A percentile compares a stretch with the other conserved stretches of the same genome.
Evolutionary conservation across 2,113 vertebrate species (phyloP).

Genomic region (Etia nguti): DNA sequence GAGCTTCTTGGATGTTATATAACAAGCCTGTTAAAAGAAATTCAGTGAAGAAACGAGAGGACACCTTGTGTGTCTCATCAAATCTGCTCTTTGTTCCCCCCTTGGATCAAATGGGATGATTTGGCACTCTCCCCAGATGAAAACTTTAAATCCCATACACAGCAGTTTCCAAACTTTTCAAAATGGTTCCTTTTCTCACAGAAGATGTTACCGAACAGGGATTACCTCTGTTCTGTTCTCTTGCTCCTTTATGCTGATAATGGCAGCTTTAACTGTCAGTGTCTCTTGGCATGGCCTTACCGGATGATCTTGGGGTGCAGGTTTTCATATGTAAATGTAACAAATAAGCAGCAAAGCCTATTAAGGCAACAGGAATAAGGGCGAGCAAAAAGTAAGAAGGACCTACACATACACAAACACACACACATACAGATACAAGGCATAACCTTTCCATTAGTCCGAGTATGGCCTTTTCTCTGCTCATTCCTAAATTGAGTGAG

Average conservation of each 20-base stretch:
- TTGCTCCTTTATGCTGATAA: constrained; percentile 12
- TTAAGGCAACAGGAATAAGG: not conserved
- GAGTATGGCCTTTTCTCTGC: not conserved
- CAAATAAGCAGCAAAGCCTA: constrained; percentile 33
- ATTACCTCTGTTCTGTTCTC: constrained; percentile 13
- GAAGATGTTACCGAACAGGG: constrained; percentile 33
- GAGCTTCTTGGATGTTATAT: constrained; percentile 3
- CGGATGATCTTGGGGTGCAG: not conserved
- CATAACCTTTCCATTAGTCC: not conserved
- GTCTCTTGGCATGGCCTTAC: not conserved
- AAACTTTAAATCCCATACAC: constrained; percentile 34
- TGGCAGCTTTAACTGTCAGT: constrained; percentile 18
- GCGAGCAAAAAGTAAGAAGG: not conserved
- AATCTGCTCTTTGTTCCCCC: constrained; percentile 24
- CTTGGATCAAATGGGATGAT: constrained; percentile 39
- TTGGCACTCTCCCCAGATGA: constrained; percentile 10
- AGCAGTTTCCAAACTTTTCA: constrained; percentile 37
- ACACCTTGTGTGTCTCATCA: constrained; percentile 32
- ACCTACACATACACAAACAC: not conserved
- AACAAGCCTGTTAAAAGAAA: constrained; percentile 19
- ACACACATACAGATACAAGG: not conserved
- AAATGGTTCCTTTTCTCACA: constrained; percentile 22
- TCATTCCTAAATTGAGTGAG: not conserved
- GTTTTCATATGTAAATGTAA: constrained; percentile 59
- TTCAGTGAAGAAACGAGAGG: not conserved